Conservation (phyloP, 2,113 vertebrate genomes). For the Dicentrarchus labrax region DNA sequence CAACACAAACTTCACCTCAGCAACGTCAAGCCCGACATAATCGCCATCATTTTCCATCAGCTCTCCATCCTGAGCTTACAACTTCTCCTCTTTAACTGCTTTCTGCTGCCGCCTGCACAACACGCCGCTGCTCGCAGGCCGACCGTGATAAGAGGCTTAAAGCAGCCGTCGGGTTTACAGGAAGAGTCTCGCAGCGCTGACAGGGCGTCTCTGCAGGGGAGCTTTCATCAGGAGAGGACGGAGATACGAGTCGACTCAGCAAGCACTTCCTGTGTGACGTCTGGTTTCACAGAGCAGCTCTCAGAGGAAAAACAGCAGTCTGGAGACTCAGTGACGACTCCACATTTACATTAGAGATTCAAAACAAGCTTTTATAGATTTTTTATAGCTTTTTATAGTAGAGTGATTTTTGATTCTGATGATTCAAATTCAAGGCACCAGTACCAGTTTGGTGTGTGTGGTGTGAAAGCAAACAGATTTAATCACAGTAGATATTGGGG, state of each 20-base stretch:
- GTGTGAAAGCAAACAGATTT: too few relatives aligned
- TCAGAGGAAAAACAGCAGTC: neutral
- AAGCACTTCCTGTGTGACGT: neutral
- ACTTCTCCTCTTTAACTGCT: slow-evolving; percentile 28
- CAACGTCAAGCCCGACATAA: slow-evolving; percentile 27
- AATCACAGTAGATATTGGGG: too few relatives aligned
- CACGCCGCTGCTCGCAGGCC: slow-evolving; percentile 11
- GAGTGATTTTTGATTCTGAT: too few relatives aligned
- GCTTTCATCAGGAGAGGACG: slow-evolving; percentile 23
- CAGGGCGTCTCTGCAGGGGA: slow-evolving; percentile 36
- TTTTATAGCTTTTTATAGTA: too few relatives aligned
- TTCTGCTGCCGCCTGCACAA: slow-evolving; percentile 53
- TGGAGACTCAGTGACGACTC: neutral
- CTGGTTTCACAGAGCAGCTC: neutral
- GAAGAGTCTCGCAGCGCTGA: slow-evolving; percentile 23
- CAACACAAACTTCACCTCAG: slow-evolving; percentile 34
- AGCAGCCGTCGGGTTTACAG: neutral
- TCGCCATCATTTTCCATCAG: slow-evolving; percentile 27
- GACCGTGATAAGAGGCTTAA: slow-evolving; percentile 58
- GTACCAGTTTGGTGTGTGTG: too few relatives aligned
- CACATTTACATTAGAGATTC: neutral
- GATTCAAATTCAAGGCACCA: too few relatives aligned
- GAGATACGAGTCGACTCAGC: neutral
- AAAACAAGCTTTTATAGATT: too few relatives aligned
- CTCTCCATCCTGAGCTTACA: slow-evolving; percentile 53